Base-by-base conservation (phyloP, 2,113 vertebrate genomes). In the Ceyx cyanopectus region DNA sequence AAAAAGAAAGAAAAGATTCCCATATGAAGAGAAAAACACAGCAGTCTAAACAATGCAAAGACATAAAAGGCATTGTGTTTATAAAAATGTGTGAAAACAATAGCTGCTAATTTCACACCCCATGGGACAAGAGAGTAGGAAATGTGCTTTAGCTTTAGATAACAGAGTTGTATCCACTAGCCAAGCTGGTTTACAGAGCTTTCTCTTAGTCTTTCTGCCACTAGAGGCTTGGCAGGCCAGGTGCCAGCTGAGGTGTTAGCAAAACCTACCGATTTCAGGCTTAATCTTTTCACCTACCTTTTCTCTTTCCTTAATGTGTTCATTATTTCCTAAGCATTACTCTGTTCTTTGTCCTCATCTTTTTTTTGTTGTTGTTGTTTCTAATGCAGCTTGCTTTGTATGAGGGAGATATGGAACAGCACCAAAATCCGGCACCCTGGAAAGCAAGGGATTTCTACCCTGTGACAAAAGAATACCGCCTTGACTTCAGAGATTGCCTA, bases 401-500 rank as follows among this genome's bases (percentile, higher is more conserved):
- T 98, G 97, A 87, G 86, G 92, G 98, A 97, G 99, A 99, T 99
- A 99, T 98, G 99, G 98, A 97, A 98, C 97, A 94, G 98, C 97
- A 98, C 98, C 98, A 97, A 98, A 99, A 98, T 98, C 98, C 97
- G 86, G 98, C 97, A 97, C 98, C 98, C 97, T 98, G 97, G 98
- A 98, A 98, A 98, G 98, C 98, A 97, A 98, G 98, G 98, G 98
- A 98, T 99, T 99, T 98, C 97, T 97, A 98, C 97, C 97, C 96
- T 78, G 92, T 97, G 98, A 99, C 99, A 99, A 99, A 99, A 99
- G 99, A 99, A 98, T 97, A 98, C 98, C 97, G 98, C 98, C 98
- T 99, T 99, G 99, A 99, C 99, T 99, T 98, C 98, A 98, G 98
- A 98, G 99, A 99, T 99, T 99, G 99, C 98, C 98, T 99, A 99